A percentile compares a stretch with the other conserved stretches of the same genome.
Evolutionary conservation across 2,797 vertebrate genomes (phyloP).

Genomic region (Salarias fasciatus): DNA sequence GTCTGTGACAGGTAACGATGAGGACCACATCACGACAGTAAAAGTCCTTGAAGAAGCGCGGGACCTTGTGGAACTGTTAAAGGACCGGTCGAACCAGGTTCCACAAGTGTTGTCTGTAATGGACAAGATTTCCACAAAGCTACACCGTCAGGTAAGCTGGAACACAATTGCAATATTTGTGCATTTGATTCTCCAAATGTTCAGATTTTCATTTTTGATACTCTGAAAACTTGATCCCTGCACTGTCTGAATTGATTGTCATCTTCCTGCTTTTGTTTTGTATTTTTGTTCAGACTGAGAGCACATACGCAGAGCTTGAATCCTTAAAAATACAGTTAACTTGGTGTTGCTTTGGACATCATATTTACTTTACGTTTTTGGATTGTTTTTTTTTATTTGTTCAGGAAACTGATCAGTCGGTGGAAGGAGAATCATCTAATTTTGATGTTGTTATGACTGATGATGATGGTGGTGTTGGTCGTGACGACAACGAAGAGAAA

Average conservation of each 20-base stretch:
- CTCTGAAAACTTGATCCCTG: background rate
- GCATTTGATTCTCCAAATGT: background rate
- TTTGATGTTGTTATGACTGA: slow-evolving; percentile 68
- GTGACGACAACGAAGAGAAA: slow-evolving; percentile 27
- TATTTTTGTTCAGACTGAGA: too few relatives aligned
- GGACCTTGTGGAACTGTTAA: slow-evolving; percentile 70
- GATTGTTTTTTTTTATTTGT: background rate
- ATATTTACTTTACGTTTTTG: background rate
- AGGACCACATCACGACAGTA: slow-evolving; percentile 28
- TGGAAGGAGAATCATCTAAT: slow-evolving; percentile 43
- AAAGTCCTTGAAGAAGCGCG: slow-evolving; percentile 56
- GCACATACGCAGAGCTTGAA: too few relatives aligned
- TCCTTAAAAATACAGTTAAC: too few relatives aligned
- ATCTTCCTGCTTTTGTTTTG: too few relatives aligned
- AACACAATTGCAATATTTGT: background rate
- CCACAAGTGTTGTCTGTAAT: slow-evolving; percentile 57
- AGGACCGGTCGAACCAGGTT: slow-evolving; percentile 56
- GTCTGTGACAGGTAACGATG: slow-evolving; percentile 51
- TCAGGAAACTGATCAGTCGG: background rate
- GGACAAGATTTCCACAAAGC: slow-evolving; percentile 54
- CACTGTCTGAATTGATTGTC: too few relatives aligned
- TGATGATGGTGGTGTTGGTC: background rate
- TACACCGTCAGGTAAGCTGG: slow-evolving; percentile 63
- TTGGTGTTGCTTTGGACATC: background rate
- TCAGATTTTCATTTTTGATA: background rate